Evolutionary conservation across 1,140 invertebrate species (phyloP).

Genomic region (Cepaea nemoralis): DNA sequence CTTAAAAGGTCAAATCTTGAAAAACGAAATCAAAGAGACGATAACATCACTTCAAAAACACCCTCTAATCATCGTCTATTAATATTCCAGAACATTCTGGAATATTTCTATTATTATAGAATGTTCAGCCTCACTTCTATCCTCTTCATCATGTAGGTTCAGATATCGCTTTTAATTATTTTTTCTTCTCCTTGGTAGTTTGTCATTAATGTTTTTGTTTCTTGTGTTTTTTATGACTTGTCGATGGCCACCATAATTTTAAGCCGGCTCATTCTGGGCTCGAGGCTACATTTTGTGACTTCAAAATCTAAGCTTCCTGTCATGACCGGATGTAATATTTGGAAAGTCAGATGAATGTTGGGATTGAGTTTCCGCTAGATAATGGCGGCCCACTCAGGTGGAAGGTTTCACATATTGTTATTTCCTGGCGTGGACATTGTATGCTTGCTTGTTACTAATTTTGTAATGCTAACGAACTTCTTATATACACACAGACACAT

Average conservation of each 20-base stretch:
- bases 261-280: not conserved
- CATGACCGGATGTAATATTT: constrained; percentile 8
- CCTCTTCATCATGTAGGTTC: not conserved
- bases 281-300: not conserved
- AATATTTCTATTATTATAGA: not conserved
- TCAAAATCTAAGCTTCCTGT: not conserved
- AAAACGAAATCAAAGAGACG: not conserved
- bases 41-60: not conserved
- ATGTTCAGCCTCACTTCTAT: too few relatives aligned
- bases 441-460: too few relatives aligned
- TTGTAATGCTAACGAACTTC: too few relatives aligned
- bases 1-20: not conserved
- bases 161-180: too few relatives aligned
- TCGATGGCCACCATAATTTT: not conserved
- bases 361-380: not conserved
- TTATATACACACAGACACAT: too few relatives aligned
- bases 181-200: not conserved
- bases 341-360: not conserved
- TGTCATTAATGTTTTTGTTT: constrained; percentile 14
- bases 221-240: not conserved
- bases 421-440: too few relatives aligned
- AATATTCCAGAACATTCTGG: not conserved
- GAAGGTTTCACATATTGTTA: not conserved
- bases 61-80: not conserved
- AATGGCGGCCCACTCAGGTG: constrained; percentile 7